Evolutionary conservation across 2,888 invertebrate species (phyloP), one percentile per base, ranked within the genome.

Genomic region (Hirtodrosophila trivittata): DNA sequence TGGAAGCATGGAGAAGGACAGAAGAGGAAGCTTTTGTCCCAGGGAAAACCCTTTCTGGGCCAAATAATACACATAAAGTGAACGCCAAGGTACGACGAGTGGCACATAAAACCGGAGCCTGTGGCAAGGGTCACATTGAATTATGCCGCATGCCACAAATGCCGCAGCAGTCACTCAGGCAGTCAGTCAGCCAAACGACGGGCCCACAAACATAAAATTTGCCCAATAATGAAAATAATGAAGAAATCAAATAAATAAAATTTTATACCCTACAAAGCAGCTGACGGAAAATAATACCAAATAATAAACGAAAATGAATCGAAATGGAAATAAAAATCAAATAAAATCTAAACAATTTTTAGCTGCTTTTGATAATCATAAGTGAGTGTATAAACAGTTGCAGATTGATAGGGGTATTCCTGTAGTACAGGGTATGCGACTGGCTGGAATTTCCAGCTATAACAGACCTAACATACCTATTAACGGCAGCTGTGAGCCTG

Each of bases 211-310:
- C 80, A 63, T 78, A 82, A 82, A 85, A 85, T 85, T 74, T 72
- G 74, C 75, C 78, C 85, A 78, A 82, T 78, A 80, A 83, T 81
- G 81, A 67, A 78, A 75, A 63, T 81, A 77, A 77, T 70, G 64
- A 70, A 62, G 55, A 45, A 57, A 58, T 64, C 45, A 66, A 77
- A 72, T 67, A 66, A 64, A 52, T 68, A 37, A 41, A 51, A 66
- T 33, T 39, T 10, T 16, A 66, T 72, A 66, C 73, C 57, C 73
- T 66, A 26, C 7, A 45, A n/a, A 21, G 5, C 3, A 21, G 5
- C 3, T 21, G 18, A 21, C 18, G 2, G 18, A 21, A 5, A 21
- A 2, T 2, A 21, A 21, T 3, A 21, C 5, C 5, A 21, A 21
- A 21, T 21, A 38, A 6, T 0, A 10, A 0, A 14, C 14, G 9